Evolutionary conservation across 2,797 vertebrate species (phyloP).

Genomic region (Hippoglossus hippoglossus): DNA sequence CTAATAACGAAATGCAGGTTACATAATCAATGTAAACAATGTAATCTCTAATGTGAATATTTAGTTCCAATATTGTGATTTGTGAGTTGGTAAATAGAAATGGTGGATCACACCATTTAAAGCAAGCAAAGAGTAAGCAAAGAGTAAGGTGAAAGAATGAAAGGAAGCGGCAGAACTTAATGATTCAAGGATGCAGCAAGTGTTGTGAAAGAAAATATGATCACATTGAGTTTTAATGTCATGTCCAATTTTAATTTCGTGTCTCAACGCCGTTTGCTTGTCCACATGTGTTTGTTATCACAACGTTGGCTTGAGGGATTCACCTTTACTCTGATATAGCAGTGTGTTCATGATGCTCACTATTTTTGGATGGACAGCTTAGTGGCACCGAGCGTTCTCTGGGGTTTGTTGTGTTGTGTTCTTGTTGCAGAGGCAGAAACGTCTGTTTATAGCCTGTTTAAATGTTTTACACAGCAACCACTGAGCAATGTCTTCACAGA

Average conservation of each 20-base stretch:
- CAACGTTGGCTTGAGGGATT: conserved; percentile 54
- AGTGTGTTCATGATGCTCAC: conserved; percentile 54
- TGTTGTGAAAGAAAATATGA: conserved; percentile 13
- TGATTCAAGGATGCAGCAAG: conserved; percentile 15
- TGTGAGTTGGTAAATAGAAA: not conserved
- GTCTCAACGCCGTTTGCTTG: conserved; percentile 31
- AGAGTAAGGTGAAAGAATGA: conserved; percentile 17
- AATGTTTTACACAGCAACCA: conserved; percentile 6
- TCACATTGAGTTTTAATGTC: conserved; percentile 27
- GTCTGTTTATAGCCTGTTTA: conserved; percentile 11
- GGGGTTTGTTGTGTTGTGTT: conserved; percentile 59
- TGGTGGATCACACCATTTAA: conserved; percentile 5
- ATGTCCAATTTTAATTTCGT: conserved; percentile 6
- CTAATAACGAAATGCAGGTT: not conserved
- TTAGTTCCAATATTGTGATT: not conserved
- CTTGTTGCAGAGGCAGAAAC: conserved; percentile 22
- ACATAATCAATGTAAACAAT: not conserved
- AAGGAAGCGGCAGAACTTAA: not conserved
- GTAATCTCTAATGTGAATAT: not conserved
- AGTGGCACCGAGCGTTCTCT: conserved; percentile 53
- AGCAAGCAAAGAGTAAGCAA: conserved; percentile 17
- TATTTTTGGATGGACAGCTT: conserved; percentile 79
- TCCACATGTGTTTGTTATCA: conserved; percentile 25
- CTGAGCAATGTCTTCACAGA: conserved; percentile 15
- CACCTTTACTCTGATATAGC: conserved; percentile 63